Evolutionary conservation across 2,797 vertebrate genomes (phyloP).

Genomic region (Rhynchotus rufescens): DNA sequence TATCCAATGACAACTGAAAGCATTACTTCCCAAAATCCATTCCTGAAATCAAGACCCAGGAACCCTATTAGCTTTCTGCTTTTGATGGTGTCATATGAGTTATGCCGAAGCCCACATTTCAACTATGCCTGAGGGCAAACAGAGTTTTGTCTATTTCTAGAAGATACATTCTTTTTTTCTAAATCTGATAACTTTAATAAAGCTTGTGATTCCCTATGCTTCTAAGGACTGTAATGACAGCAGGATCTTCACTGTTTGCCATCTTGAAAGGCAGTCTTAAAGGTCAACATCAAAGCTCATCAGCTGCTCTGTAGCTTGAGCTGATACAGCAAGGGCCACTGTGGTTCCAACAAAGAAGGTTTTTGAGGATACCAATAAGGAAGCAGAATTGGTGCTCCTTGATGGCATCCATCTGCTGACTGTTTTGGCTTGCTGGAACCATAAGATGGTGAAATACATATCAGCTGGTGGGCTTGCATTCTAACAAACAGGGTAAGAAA

Average conservation of each 20-base stretch:
- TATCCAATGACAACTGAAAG: not conserved
- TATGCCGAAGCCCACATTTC: not conserved
- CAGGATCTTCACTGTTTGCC: not conserved
- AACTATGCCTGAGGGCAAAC: not conserved
- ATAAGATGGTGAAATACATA: not conserved
- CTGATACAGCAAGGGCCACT: not conserved
- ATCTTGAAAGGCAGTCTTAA: conserved; percentile 11
- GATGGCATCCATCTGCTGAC: not conserved
- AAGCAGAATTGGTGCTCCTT: not conserved
- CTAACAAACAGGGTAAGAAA: not conserved
- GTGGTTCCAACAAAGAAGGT: not conserved
- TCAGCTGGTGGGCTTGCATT: not conserved
- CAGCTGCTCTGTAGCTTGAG: not conserved
- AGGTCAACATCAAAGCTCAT: not conserved
- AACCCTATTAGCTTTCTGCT: not conserved
- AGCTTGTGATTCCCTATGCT: not conserved
- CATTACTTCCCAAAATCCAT: rapidly evolving
- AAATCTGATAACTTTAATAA: not conserved
- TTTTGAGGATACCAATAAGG: not conserved
- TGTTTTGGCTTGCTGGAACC: not conserved
- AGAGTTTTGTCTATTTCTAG: not conserved
- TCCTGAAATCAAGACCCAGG: not conserved
- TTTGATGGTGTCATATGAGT: not conserved
- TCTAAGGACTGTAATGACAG: not conserved
- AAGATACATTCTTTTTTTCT: not conserved